Base-by-base conservation (phyloP, 2,113 vertebrate genomes). In the Psilopsiagon aurifrons region DNA sequence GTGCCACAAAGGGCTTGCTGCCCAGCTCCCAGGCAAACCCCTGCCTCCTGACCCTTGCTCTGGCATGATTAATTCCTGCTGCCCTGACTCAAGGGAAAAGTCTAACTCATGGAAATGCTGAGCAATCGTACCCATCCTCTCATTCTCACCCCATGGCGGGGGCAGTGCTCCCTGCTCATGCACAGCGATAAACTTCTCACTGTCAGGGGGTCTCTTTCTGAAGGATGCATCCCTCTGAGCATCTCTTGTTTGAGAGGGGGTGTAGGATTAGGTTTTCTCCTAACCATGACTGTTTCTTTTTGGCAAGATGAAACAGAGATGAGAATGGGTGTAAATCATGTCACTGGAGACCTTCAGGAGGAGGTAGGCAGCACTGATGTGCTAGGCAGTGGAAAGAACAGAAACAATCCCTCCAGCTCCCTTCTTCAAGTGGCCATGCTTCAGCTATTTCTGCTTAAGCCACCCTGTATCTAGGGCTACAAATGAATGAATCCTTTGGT, bases 151-250 rank as follows among this genome's bases (percentile, higher is more conserved):
- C 1, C 49, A 1, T 1, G 35, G 74, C 57, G 43, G 22, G 8
- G 35, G 18, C 0, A 1, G 62, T 23, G 46, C n/a, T 63, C 46
- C n/a, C n/a, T 46, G 1, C 67, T 33, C 39, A 35, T 1, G 1
- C 0, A n/a, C 33, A 29, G 28, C 13, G 51, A 73, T 35, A 31
- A 31, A 52, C 17, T 29, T 73, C 13, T 41, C 20, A 10, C 20
- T 35, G 44, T 13, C 75, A 13, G 16, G n/a, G 7, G 70, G 24
- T 41, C 43, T 63, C 41, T 31, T 24, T 25, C 23, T 44, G 76
- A 10, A 13, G 37, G 13, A 35, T 3, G 8, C 18, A 24, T 4
- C 31, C 2, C 31, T 17, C 70, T 1, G 3, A 60, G 75, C 27
- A 29, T 27, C n/a, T 13, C 39, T 66, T 60, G 29, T 22, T 63